Evolutionary conservation across 2,888 invertebrate species (phyloP).

Genomic region (Drosophila merina): DNA sequence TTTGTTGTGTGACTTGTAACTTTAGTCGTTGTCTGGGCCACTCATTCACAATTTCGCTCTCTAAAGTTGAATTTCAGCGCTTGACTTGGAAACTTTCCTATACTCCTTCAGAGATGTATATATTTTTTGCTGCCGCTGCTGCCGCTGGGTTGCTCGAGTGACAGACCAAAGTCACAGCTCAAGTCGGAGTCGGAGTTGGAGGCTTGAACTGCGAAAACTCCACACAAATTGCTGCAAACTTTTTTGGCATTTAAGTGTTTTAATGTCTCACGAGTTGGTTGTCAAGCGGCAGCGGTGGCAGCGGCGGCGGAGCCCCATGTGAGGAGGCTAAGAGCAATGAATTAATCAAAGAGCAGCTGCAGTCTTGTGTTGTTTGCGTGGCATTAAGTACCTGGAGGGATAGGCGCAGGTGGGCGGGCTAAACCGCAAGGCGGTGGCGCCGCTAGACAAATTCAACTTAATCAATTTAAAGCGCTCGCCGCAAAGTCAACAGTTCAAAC

Average conservation of each 20-base stretch:
- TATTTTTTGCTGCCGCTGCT: slow-evolving; percentile 20
- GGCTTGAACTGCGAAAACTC: slow-evolving; percentile 41
- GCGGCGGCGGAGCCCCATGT: slow-evolving; percentile 16
- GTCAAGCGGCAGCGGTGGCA: slow-evolving; percentile 3
- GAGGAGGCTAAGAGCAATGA: slow-evolving; percentile 55
- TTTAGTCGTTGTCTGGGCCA: slow-evolving; percentile 50
- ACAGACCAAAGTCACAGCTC: slow-evolving; percentile 22
- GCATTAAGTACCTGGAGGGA: slow-evolving; percentile 60
- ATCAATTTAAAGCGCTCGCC: slow-evolving; percentile 77
- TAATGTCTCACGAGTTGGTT: slow-evolving; percentile 71
- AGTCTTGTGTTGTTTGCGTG: slow-evolving; percentile 45
- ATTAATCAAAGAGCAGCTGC: slow-evolving; percentile 66
- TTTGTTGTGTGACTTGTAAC: slow-evolving; percentile 74
- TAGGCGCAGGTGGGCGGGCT: slow-evolving; percentile 15
- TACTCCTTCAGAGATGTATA: neutral
- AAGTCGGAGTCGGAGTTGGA: slow-evolving; percentile 22
- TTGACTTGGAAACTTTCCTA: slow-evolving; percentile 67
- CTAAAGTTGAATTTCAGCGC: slow-evolving; percentile 76
- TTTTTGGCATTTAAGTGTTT: slow-evolving; percentile 75
- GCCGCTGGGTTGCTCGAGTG: slow-evolving; percentile 2
- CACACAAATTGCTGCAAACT: slow-evolving; percentile 68
- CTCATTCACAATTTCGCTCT: slow-evolving; percentile 55
- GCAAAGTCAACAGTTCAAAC: slow-evolving; percentile 77
- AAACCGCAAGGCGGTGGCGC: slow-evolving; percentile 50
- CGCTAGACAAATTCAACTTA: slow-evolving; percentile 78